Percentiles rank a stretch among this genome's conserved stretches.
These are phyloP conservation scores for Scopus umbretta DNA, from an alignment of 2,113 vertebrate genomes.

Conservation along the genomic window DNA sequence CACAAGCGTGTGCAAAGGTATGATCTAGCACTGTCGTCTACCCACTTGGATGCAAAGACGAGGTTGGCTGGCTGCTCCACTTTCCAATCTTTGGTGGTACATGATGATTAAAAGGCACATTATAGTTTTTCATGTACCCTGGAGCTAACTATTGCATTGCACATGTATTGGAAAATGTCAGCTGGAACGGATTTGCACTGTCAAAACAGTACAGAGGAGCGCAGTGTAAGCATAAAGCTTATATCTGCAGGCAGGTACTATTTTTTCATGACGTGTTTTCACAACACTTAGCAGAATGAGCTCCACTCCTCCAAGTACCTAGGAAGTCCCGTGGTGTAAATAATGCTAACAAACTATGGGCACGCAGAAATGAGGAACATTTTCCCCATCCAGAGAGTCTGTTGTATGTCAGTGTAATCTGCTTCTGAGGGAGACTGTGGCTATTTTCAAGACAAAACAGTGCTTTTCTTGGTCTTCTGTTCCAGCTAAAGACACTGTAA, in stretches of 20 bases:
- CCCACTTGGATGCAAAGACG: not conserved
- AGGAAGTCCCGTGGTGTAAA: constrained; percentile 7
- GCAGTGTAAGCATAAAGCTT: not conserved
- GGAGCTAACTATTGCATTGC: not conserved
- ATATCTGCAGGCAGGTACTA: not conserved
- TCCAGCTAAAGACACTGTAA: constrained; percentile 22
- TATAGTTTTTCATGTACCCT: not conserved
- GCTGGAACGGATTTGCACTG: not conserved
- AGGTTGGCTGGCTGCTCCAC: not conserved
- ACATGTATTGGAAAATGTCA: not conserved
- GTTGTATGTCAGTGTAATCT: not conserved
- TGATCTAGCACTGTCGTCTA: not conserved
- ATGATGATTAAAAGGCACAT: not conserved
- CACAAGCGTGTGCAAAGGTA: not conserved
- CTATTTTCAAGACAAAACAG: constrained; percentile 14
- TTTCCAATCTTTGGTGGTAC: not conserved
- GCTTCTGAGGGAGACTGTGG: not conserved
- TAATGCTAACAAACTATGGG: not conserved
- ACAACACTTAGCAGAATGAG: not conserved
- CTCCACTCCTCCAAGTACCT: not conserved
- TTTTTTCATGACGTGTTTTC: not conserved
- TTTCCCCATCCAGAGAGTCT: not conserved
- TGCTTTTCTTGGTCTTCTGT: constrained; percentile 39
- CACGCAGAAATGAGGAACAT: not conserved
- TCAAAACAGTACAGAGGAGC: not conserved